These are phyloP conservation scores for Anodontia alba DNA, from an alignment of 2,888 invertebrate genomes.

Conservation along the genomic window DNA sequence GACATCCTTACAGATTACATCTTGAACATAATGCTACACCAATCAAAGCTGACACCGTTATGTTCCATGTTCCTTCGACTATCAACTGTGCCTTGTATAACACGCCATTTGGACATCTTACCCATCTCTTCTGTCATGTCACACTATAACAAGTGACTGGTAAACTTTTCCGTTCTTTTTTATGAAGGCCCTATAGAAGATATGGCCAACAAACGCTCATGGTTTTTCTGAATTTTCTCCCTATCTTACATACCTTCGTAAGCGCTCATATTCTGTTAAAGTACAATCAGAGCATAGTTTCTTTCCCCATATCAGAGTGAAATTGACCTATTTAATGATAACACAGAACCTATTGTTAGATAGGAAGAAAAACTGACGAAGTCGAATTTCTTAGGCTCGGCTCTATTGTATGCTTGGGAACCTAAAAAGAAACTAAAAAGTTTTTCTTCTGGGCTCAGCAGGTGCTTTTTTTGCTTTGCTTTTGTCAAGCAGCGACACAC, in stretches of 20 bases:
- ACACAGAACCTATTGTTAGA: conserved; percentile 59
- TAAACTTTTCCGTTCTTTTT: too few species aligned
- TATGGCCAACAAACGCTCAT: background rate
- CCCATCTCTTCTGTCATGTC: too few species aligned
- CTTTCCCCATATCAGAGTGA: conserved; percentile 63
- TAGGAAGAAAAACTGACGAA: conserved; percentile 15
- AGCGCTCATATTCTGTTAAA: conserved; percentile 59
- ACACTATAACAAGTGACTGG: too few species aligned
- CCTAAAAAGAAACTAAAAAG: conserved; percentile 10
- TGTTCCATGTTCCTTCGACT: too few species aligned
- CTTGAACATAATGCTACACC: too few species aligned
- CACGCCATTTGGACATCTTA: too few species aligned
- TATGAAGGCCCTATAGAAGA: background rate
- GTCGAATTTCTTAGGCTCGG: background rate
- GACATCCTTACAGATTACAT: too few species aligned
- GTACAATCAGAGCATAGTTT: conserved; percentile 60
- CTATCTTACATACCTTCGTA: conserved; percentile 57
- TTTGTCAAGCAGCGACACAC: background rate
- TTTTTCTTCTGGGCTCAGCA: background rate
- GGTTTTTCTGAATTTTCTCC: background rate
- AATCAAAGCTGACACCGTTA: too few species aligned
- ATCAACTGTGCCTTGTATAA: too few species aligned
- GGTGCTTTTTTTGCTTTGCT: background rate
- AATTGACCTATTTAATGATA: conserved; percentile 66
- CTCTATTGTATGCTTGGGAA: background rate